Evolutionary conservation across 2,113 vertebrate genomes (phyloP), one percentile per base, ranked within the genome.

Genomic region (Hyperopisus bebe): DNA sequence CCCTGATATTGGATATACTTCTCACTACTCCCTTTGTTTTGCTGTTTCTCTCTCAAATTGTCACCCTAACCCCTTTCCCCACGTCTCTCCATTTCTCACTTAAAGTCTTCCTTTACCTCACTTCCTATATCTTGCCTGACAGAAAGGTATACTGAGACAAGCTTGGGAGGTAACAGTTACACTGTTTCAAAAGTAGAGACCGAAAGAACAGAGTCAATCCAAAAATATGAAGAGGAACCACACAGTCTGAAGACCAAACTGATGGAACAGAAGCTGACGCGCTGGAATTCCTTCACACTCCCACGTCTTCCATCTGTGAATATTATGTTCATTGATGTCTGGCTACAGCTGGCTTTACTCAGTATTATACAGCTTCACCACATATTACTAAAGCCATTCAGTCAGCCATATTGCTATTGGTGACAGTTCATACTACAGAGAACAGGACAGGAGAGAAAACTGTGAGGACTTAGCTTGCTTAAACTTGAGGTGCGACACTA

Each of bases 21-120:
- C 91, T 91, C 92, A 87, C 90, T 80, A 90, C 44, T 92, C 91
- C 93, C 91, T 92, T 93, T 91, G 92, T 90, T 91, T 91, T 88
- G 53, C 92, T 90, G 89, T 91, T 92, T 82, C 89, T 80, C 85
- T 88, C 88, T 53, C 47, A 91, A 91, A 91, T 92, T 89, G 48
- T 91, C 89, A 88, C 90, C 88, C 88, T 92, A 90, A 86, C 92
- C 91, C 93, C 91, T 89, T 93, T 92, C 88, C 89, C 58, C 39
- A 90, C 51, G 51, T 4, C 87, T 91, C 89, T 87, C 55, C 70
- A 17, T 51, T 44, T 87, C 62, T 46, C 27, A 70, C 91, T 31
- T 89, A 66, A 90, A 51, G 80, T 90, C 48, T 35, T 86, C 51
- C 86, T 84, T 82, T 48, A 35, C 90, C 84, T 91, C 44, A 88